Conservation (phyloP, 2,113 vertebrate species). For the Ibidorhyncha struthersii region DNA sequence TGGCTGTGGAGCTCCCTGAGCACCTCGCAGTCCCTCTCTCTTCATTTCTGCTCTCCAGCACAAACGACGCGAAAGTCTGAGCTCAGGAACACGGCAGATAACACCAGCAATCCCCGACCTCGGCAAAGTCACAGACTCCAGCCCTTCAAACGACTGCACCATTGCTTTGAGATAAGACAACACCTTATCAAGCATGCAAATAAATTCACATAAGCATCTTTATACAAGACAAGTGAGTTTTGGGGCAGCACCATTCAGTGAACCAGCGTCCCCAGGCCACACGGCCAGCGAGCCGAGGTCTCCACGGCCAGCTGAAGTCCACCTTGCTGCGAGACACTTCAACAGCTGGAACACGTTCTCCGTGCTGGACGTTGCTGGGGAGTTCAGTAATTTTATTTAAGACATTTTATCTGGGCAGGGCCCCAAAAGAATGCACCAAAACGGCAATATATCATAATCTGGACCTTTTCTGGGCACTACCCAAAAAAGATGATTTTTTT, state of each 20-base stretch:
- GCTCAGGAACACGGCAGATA: neutral
- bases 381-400: neutral
- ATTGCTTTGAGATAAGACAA: neutral
- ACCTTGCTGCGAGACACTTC: neutral
- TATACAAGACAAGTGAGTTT: neutral
- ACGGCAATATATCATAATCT: neutral
- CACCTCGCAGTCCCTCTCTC: neutral
- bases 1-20: fast-evolving
- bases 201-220: fast-evolving
- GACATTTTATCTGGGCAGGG: neutral
- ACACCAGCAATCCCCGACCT: fast-evolving
- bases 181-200: neutral
- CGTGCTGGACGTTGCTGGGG: neutral
- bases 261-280: neutral
- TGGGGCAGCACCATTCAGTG: neutral
- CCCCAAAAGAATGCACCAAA: neutral
- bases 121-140: fast-evolving
- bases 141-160: neutral
- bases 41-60: neutral
- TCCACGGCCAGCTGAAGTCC: neutral
- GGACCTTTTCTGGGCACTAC: neutral
- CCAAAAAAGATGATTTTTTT: neutral
- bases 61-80: fast-evolving
- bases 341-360: neutral
- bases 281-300: neutral